A percentile compares a stretch with the other conserved stretches of the same genome.
Conservation (phyloP, 2,797 vertebrate genomes). For the Megaceryle alcyon region DNA sequence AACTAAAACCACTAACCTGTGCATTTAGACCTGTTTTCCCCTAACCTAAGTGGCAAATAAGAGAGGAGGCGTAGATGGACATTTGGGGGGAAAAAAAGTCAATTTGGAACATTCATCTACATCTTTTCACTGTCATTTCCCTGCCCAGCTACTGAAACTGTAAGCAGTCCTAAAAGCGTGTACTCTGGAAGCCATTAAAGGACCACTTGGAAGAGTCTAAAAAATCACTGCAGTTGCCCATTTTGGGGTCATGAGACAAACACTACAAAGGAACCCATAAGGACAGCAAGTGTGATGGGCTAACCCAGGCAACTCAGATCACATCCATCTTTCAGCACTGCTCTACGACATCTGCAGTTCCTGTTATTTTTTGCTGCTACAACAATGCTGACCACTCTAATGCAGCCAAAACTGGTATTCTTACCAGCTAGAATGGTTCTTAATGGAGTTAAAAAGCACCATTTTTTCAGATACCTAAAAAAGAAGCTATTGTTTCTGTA, state of each 20-base stretch:
- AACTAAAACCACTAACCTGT: background rate
- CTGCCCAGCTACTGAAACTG: fast-evolving
- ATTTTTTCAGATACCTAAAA: background rate
- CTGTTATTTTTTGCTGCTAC: background rate
- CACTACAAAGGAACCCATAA: background rate
- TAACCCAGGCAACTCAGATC: background rate
- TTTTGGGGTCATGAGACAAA: background rate
- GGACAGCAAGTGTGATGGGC: background rate
- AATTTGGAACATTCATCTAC: background rate
- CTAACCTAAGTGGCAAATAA: background rate
- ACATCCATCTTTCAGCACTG: fast-evolving
- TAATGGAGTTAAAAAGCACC: background rate
- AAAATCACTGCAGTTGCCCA: background rate
- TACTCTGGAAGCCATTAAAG: background rate
- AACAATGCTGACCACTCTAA: background rate
- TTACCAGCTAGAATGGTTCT: background rate
- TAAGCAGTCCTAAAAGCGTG: background rate
- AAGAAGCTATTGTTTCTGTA: background rate
- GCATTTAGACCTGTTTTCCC: fast-evolving
- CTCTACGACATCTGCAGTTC: background rate
- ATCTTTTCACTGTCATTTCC: background rate
- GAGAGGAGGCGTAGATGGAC: background rate
- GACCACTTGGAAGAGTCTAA: background rate
- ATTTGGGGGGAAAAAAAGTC: background rate
- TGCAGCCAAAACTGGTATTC: background rate